Percentiles rank a stretch among this genome's conserved stretches.
Evolutionary conservation across 2,797 vertebrate species (phyloP).

Genomic region (Catamblyrhynchus diadema): DNA sequence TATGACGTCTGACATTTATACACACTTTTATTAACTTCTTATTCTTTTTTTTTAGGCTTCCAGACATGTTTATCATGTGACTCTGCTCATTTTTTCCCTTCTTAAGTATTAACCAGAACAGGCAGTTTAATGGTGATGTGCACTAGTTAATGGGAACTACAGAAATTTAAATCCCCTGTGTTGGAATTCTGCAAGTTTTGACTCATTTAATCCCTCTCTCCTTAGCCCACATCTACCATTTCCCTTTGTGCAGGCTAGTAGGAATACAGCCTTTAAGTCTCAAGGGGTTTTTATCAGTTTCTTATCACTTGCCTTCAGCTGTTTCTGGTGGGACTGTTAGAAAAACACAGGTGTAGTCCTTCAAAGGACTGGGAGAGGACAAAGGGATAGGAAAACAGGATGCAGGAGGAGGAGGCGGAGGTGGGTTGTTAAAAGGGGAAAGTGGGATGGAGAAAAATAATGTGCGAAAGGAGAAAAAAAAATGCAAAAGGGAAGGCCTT

Average conservation of each 20-base stretch:
- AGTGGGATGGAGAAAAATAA: neutral
- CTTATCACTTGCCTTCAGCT: constrained; percentile 22
- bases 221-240: neutral
- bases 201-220: neutral
- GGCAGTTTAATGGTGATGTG: neutral
- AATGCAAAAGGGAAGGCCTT: neutral
- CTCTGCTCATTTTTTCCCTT: neutral
- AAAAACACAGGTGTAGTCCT: neutral
- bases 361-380: neutral
- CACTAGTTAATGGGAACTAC: neutral
- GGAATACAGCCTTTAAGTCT: neutral
- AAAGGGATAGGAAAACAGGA: neutral
- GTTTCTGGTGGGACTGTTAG: neutral
- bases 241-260: neutral
- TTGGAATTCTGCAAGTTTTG: neutral
- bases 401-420: neutral
- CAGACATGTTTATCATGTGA: neutral
- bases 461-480: neutral
- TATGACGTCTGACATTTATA: fast-evolving
- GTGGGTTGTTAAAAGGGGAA: neutral
- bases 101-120: neutral
- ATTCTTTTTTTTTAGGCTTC: neutral
- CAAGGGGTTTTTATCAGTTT: neutral
- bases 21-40: neutral
- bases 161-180: neutral